Evolutionary conservation across 2,888 invertebrate genomes (phyloP), one percentile per base, ranked within the genome.

Genomic region (Diplolepis rosae): DNA sequence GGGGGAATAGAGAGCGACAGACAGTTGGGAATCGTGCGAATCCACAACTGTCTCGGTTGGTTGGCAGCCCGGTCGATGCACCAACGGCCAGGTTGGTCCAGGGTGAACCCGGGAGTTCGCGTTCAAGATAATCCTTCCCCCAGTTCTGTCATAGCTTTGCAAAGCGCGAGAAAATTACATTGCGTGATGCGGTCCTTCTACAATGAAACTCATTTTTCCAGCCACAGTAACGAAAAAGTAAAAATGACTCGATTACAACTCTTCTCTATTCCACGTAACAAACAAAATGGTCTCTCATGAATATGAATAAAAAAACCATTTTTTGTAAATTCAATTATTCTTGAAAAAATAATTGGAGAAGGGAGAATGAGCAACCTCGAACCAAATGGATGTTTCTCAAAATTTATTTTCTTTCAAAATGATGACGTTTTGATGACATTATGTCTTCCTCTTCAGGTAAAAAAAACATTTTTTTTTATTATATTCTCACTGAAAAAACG

Each of bases 91-190:
- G 39, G 61, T 67, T 35, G 70, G n/a, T 15, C n/a, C 18, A 66
- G 39, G 39, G 22, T 61, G 39, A 24, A 61, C 39, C 61, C 48
- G 18, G 18, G 61, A 13, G 27, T 15, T 50, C 9, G 42, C 68
- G 42, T 56, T 32, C 18, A 50, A 48, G 28, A 39, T 61, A 39
- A 61, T 61, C 61, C 61, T 6, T 24, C 35, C 32, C 24, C 27
- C 39, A 39, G 39, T 39, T 61, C 61, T 61, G 45, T 18, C 30
- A 66, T 48, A 50, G 69, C 42, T 74, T 67, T 69, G 71, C 28
- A 48, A 68, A 70, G 68, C 56, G 24, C 30, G 67, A 65, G 68
- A 51, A 73, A 75, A 75, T 76, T 71, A 51, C 72, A 66, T 75
- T 71, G 65, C 75, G 39, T 67, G 72, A 71, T 56, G 50, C 69